phyloP scores from a whole-genome alignment of 1,140 invertebrate species.

The Thrips palmi region DNA sequence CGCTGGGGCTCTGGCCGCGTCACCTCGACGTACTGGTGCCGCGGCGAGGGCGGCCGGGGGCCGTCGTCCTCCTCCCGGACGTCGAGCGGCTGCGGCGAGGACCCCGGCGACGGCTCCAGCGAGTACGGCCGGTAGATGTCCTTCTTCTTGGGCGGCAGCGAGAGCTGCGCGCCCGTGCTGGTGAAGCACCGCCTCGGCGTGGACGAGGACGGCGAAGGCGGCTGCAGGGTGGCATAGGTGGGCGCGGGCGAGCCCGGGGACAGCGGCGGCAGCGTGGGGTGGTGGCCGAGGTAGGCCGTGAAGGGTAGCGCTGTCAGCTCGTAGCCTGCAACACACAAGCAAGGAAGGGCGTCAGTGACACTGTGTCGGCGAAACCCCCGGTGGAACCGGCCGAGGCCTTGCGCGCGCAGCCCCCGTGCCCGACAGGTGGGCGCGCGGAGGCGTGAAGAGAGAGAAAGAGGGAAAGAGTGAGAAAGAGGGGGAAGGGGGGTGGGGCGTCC shows the following conservation, averaged over 20 bases:
- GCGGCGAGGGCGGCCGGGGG: too few relatives aligned
- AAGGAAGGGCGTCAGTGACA: too few relatives aligned
- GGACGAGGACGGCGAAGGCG: conserved; percentile 21
- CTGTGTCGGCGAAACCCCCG: too few relatives aligned
- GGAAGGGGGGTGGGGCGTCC: too few relatives aligned
- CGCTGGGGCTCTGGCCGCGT: too few relatives aligned
- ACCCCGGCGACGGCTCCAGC: too few relatives aligned
- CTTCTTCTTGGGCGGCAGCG: conserved; percentile 69
- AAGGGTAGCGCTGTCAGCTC: conserved; percentile 23
- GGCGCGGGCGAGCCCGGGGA: conserved; percentile 14
- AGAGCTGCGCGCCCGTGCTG: conserved; percentile 45
- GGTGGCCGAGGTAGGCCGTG: conserved; percentile 20
- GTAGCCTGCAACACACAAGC: conserved; percentile 26
- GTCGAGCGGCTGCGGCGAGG: background rate
- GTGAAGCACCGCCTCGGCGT: conserved; percentile 15
- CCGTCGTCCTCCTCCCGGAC: conserved; percentile 3
- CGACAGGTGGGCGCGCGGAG: too few relatives aligned
- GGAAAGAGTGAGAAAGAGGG: too few relatives aligned
- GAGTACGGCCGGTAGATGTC: conserved; percentile 74
- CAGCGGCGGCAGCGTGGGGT: conserved; percentile 15
- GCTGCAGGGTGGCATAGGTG: conserved; percentile 24
- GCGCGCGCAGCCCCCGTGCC: too few relatives aligned
- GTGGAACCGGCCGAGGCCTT: too few relatives aligned
- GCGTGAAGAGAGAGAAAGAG: too few relatives aligned
- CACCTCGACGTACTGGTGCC: too few relatives aligned